Evolutionary conservation across 2,888 invertebrate species (phyloP), one percentile per base, ranked within the genome.

Genomic region (Suillia variegata): DNA sequence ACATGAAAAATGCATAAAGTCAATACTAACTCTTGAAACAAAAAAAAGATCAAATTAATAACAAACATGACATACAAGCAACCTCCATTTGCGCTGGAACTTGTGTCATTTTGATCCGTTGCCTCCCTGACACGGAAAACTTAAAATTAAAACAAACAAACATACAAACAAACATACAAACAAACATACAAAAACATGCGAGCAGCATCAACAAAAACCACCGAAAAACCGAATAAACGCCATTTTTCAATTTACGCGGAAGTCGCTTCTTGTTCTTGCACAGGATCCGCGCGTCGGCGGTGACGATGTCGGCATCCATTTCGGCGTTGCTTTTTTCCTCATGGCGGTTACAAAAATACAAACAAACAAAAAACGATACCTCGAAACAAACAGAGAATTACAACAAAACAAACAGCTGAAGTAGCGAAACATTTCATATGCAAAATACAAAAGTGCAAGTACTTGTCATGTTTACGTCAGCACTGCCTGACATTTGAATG

Each of bases 381-480:
- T n/a, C n/a, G n/a, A n/a, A n/a, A n/a, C n/a, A n/a, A n/a, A n/a
- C n/a, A 45, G 45, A 45, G 45, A 17, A 45, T 13, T 38, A 4
- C 38, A n/a, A n/a, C n/a, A n/a, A n/a, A n/a, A n/a, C n/a, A n/a
- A n/a, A n/a, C n/a, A n/a, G n/a, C n/a, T n/a, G n/a, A n/a, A n/a
- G n/a, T n/a, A n/a, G n/a, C n/a, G n/a, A n/a, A n/a, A n/a, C n/a
- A n/a, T n/a, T n/a, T n/a, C n/a, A n/a, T 38, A 13, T 51, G 34
- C 33, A 34, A 54, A 61, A 61, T 65, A 56, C 62, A 66, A 66
- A 69, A 65, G 67, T 64, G 66, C 67, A 67, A 67, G 67, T 69
- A 55, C 59, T 61, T 67, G 69, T 68, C 69, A 67, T 70, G 67
- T 70, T 65, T 62, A 61, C 65, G 68, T 70, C 69, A 67, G 61